Base-by-base conservation (phyloP, 2,113 vertebrate species). In the Glaucomys volans region DNA sequence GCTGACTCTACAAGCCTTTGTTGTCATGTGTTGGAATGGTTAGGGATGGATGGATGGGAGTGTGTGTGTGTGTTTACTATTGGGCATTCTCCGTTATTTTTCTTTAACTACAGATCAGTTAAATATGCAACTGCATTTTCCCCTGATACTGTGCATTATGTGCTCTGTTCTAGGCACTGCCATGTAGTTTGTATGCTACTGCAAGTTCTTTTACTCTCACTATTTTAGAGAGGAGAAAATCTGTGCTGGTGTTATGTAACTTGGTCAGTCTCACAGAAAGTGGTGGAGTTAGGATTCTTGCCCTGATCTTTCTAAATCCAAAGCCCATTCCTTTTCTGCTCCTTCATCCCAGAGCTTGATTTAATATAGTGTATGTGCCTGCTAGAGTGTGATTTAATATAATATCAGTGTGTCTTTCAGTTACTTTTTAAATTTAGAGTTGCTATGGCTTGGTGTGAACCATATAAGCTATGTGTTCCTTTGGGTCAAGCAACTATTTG, bases 201-300 rank as follows among this genome's bases (percentile, higher is more conserved):
- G 9, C 26, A 44, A 32, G 30, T 83, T 74, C 3, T 54, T 94
- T 94, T 64, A 13, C 24, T 72, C 5, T 44, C 44, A 22, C 40
- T 90, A 42, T 37, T 88, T 92, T 57, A 37, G 12, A 87, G 18
- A 91, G 95, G 86, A 90, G 72, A 77, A 42, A 57, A 35, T 57
- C 72, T 40, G 79, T n/a, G 12, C 22, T 16, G 8, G 64, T 18
- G 40, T 74, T 64, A 72, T 7, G 40, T 54, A 47, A 42, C 52
- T 81, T 82, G 79, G 64, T 59, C 28, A 54, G 37, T 88, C 42
- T 91, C 2, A 30, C 22, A 5, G 80, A 42, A 74, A 87, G 26
- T 47, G 18, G 18, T 35, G 0, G 50, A 69, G 35, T 87, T 28
- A 42, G 35, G 37, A 90, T 54, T 86, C 83, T 88, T 66, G 1